Evolutionary conservation across 2,797 vertebrate genomes (phyloP), one percentile per base, ranked within the genome.

Genomic region (Eulemur rubriventer): DNA sequence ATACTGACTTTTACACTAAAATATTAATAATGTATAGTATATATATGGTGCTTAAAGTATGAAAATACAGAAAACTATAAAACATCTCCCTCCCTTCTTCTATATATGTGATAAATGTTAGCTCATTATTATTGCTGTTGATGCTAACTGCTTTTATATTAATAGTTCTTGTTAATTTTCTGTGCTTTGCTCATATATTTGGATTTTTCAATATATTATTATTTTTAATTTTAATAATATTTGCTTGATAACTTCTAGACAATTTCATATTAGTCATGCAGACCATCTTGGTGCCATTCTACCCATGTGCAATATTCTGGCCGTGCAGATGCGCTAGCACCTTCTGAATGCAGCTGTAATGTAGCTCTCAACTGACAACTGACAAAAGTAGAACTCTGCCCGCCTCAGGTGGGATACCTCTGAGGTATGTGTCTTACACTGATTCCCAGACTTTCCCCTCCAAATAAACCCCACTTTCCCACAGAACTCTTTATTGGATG

Each of bases 331-430:
- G 26, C 41, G n/a, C 48, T 11, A 57, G 16, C 1, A 1, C 10
- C 5, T n/a, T 8, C 1, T 2, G 5, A 43, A 12, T 1, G 13
- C n/a, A 22, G n/a, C 30, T 14, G 0, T 33, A 14, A 13, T 2
- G n/a, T 22, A 20, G 26, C 16, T 24, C 14, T 81, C 46, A 38
- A 9, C 38, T 1, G 79, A 57, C 6, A 76, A 12, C 12, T 2
- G 10, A 13, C 38, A 79, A 59, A 33, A 50, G 11, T 30, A 16
- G 4, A 14, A 41, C 26, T 26, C 5, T 14, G 0, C 48, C 0
- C 7, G 0, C n/a, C 33, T 83, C 52, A 5, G 28, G 18, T 13
- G 10, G 38, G 6, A 9, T 69, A 33, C 57, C n/a, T 28, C 33
- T 70, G 10, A 43, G 12, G 20, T 2, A 20, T 38, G n/a, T 24